Evolutionary conservation across 1,140 invertebrate species (phyloP).

Genomic region (Hyles vespertilio): DNA sequence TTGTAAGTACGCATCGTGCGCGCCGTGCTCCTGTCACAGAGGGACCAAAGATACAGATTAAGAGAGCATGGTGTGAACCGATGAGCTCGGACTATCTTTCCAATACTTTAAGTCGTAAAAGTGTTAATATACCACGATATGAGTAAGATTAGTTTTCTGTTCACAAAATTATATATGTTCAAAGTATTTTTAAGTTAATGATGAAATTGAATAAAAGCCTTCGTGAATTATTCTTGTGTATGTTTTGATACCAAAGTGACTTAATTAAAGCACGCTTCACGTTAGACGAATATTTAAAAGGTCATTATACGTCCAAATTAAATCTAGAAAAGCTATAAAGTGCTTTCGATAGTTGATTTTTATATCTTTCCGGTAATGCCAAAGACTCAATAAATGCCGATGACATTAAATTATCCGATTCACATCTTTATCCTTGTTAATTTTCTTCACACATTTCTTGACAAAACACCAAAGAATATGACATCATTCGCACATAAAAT

Average conservation of each 20-base stretch:
- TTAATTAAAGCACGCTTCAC: too few relatives aligned
- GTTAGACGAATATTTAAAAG: too few relatives aligned
- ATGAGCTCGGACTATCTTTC: constrained; percentile 19
- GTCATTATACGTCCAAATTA: too few relatives aligned
- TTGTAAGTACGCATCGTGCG: constrained; percentile 18
- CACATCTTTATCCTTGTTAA: constrained; percentile 25
- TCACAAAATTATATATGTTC: constrained; percentile 2
- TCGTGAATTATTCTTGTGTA: not conserved
- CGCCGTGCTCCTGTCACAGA: constrained; percentile 32
- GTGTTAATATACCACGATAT: constrained; percentile 26
- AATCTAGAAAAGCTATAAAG: too few relatives aligned
- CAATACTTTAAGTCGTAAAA: constrained; percentile 27
- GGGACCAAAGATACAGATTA: constrained; percentile 25
- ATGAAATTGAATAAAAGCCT: too few relatives aligned
- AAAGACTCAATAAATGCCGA: not conserved
- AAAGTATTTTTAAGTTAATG: not conserved
- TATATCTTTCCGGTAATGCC: too few relatives aligned
- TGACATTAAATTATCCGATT: not conserved
- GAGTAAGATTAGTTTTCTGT: constrained; percentile 12
- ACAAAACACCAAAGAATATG: constrained; percentile 40
- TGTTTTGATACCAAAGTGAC: constrained; percentile 1
- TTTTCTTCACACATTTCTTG: constrained; percentile 43
- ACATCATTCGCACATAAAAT: constrained; percentile 51
- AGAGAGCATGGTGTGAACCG: constrained; percentile 26
- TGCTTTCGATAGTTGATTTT: too few relatives aligned